phyloP scores from a whole-genome alignment of 2,113 vertebrate genomes.

The Phylloscopus trochiloides region DNA sequence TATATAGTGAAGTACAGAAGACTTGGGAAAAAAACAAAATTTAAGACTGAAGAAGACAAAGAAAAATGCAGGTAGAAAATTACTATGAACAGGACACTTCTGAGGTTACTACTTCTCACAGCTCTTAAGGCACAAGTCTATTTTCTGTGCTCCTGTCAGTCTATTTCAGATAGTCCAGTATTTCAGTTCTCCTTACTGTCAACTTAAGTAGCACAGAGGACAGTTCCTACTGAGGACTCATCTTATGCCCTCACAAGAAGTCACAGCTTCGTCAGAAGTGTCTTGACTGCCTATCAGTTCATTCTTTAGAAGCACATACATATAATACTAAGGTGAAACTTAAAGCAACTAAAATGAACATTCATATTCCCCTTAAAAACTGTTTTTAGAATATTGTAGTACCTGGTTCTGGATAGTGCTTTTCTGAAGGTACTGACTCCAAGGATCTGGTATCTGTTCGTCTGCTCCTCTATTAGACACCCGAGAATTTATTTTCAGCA shows the following conservation, averaged over 20 bases:
- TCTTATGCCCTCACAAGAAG: not conserved
- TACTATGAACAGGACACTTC: not conserved
- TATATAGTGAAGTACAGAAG: not conserved
- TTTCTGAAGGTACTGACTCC: constrained; percentile 96
- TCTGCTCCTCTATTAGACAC: constrained; percentile 79
- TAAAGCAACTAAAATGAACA: not conserved
- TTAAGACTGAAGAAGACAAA: not conserved
- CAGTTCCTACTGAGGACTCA: not conserved
- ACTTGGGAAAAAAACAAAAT: not conserved
- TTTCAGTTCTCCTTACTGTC: not conserved
- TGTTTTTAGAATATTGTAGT: not conserved
- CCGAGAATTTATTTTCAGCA: constrained; percentile 95
- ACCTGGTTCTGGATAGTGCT: constrained; percentile 86
- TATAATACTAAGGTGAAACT: not conserved
- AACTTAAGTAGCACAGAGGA: not conserved
- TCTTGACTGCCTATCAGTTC: not conserved
- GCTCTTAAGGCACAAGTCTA: not conserved
- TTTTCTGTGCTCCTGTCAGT: not conserved
- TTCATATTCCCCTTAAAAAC: not conserved
- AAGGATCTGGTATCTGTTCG: constrained; percentile 97
- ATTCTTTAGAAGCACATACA: not conserved
- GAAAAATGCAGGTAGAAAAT: not conserved
- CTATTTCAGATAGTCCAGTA: not conserved
- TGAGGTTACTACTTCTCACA: not conserved
- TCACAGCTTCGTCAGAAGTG: not conserved